Base-by-base conservation (phyloP, 2,888 invertebrate genomes). In the Ryuthela nishihirai region DNA sequence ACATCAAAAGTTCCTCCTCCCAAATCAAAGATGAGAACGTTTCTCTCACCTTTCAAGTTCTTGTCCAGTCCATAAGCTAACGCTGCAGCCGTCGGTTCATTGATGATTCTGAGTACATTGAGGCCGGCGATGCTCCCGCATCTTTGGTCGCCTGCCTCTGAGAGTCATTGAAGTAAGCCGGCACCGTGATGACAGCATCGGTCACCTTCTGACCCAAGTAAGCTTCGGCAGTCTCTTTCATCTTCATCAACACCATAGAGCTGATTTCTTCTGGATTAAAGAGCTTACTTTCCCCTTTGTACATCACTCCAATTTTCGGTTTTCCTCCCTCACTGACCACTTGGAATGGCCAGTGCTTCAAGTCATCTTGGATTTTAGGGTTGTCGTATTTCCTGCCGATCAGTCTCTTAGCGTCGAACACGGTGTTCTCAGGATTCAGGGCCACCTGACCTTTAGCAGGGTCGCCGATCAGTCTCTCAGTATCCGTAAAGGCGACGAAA, bases 401-500 rank as follows among this genome's bases (percentile, higher is more conserved):
- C 46, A 90, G 77, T 59, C 91, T 82, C 74, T 88, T 88, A 25
- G 87, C 88, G 74, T 88, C 67, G 69, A 87, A 88, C 0, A 87
- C 83, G 3, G 88, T 88, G 72, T 86, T 86, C 69, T 76, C 81
- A 12, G 88, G 87, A 73, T 90, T 88, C 83, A 77, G 74, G 29
- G 79, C 77, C 67, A 81, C 82, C 76, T 89, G 89, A 73, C 87
- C 88, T 75, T 88, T 89, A 29, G 89, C 89, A 15, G 88, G 86
- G 77, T 90, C 89, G 38, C 89, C 89, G 68, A 89, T 87, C 29
- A 90, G 78, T 45, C 89, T 79, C 74, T 90, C 89, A 2, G 83
- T 84, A 67, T 90, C 88, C 20, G 87, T 88, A 73, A 90, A 91
- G 5, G 88, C 88, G 44, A 90, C 89, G 75, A 88, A 91, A 32